Evolutionary conservation across 2,113 vertebrate species (phyloP).

Genomic region (Orthonyx spaldingii): DNA sequence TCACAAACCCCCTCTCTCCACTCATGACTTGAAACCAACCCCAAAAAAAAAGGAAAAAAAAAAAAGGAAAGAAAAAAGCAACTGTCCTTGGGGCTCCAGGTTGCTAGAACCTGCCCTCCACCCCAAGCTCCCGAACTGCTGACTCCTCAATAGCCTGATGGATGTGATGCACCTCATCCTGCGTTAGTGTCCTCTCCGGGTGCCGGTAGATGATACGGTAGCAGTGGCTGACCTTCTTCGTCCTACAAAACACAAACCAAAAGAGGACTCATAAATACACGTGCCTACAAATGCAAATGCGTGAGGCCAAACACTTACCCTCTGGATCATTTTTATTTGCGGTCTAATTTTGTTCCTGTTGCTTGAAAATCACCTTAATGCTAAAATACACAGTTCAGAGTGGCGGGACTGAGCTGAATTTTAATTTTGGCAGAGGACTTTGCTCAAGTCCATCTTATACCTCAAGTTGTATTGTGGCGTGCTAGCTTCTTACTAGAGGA

Average conservation of each 20-base stretch:
- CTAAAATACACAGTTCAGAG: not conserved
- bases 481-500: not conserved
- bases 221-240: conserved; percentile 85
- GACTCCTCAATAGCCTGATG: conserved; percentile 79
- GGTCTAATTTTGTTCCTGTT: not conserved
- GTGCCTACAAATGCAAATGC: not conserved
- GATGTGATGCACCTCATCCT: conserved; percentile 78
- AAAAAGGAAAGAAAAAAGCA: not conserved
- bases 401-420: not conserved
- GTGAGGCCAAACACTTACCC: not conserved
- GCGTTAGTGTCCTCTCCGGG: conserved; percentile 86
- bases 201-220: conserved; percentile 90
- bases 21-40: not conserved
- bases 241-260: conserved; percentile 71
- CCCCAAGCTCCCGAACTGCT: conserved; percentile 78
- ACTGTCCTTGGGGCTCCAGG: not conserved
- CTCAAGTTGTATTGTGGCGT: not conserved
- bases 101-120: conserved; percentile 82
- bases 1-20: not conserved
- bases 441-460: not conserved
- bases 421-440: not conserved
- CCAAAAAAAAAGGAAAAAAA: rapidly evolving
- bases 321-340: not conserved
- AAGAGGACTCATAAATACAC: not conserved
- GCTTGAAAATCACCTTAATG: conserved; percentile 36